These are phyloP conservation scores for Leucoma salicis DNA, from an alignment of 2,888 invertebrate species.

Conservation along the genomic window DNA sequence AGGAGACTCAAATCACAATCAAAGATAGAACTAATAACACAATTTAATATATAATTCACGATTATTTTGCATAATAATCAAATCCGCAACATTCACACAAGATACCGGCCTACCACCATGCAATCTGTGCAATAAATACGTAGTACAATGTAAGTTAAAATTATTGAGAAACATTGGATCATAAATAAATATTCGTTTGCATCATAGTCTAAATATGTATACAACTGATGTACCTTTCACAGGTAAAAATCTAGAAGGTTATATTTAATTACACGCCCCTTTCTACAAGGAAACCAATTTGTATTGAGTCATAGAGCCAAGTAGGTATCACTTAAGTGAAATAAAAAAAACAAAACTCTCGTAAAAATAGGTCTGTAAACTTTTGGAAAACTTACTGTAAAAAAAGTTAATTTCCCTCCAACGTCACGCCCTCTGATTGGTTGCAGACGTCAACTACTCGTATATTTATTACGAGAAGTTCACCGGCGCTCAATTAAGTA, in stretches of 20 bases:
- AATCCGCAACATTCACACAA: too few species aligned
- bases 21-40: too few species aligned
- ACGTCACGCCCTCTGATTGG: constrained; percentile 12
- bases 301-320: background rate
- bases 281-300: background rate
- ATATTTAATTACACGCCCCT: background rate
- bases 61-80: too few species aligned
- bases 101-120: too few species aligned
- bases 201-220: too few species aligned
- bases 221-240: background rate
- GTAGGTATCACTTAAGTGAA: too few species aligned
- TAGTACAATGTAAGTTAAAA: too few species aligned
- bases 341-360: background rate
- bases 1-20: too few species aligned
- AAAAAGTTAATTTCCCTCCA: constrained; percentile 11
- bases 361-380: background rate
- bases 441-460: constrained; percentile 3
- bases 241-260: background rate
- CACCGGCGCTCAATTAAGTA: constrained; percentile 55
- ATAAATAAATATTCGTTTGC: too few species aligned
- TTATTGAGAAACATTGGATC: too few species aligned
- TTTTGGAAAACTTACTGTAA: constrained; percentile 5
- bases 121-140: too few species aligned
- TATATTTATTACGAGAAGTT: constrained; percentile 59
- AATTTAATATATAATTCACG: too few species aligned